These are phyloP conservation scores for Stenurella melanura DNA, from an alignment of 2,888 invertebrate species.

Conservation along the genomic window DNA sequence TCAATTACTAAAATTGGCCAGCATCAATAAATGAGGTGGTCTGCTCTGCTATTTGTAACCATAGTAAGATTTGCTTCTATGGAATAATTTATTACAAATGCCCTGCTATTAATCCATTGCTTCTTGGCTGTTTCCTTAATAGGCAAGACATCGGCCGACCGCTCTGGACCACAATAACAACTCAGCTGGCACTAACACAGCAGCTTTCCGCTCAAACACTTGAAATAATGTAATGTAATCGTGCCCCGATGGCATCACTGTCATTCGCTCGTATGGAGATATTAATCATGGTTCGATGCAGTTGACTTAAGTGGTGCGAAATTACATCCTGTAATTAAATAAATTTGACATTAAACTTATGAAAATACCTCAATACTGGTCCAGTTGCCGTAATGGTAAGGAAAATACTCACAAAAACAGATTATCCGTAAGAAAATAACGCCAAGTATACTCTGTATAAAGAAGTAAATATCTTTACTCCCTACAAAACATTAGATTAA, in stretches of 20 bases:
- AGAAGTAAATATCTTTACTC: too few species aligned
- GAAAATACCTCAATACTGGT: not conserved
- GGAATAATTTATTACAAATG: conserved; percentile 18
- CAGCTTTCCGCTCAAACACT: conserved; percentile 43
- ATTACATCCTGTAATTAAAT: not conserved
- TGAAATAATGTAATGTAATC: conserved; percentile 42
- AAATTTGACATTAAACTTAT: not conserved
- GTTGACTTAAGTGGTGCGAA: not conserved
- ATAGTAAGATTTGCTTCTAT: conserved; percentile 8
- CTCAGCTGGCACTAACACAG: conserved; percentile 42
- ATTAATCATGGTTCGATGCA: conserved; percentile 38
- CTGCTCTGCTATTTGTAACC: not conserved
- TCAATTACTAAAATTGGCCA: conserved; percentile 6
- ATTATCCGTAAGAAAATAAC: too few species aligned
- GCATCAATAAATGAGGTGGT: conserved; percentile 9
- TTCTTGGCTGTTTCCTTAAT: conserved; percentile 40
- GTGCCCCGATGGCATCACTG: conserved; percentile 37
- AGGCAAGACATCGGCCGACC: conserved; percentile 33
- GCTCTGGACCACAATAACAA: conserved; percentile 41
- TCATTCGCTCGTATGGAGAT: conserved; percentile 20
- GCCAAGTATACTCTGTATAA: too few species aligned
- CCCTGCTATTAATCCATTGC: conserved; percentile 20
- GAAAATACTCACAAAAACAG: too few species aligned
- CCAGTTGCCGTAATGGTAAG: too few species aligned
- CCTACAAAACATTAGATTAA: too few species aligned